Evolutionary conservation across 2,888 invertebrate species (phyloP), one percentile per base, ranked within the genome.

Genomic region (Ecdyonurus torrentis): DNA sequence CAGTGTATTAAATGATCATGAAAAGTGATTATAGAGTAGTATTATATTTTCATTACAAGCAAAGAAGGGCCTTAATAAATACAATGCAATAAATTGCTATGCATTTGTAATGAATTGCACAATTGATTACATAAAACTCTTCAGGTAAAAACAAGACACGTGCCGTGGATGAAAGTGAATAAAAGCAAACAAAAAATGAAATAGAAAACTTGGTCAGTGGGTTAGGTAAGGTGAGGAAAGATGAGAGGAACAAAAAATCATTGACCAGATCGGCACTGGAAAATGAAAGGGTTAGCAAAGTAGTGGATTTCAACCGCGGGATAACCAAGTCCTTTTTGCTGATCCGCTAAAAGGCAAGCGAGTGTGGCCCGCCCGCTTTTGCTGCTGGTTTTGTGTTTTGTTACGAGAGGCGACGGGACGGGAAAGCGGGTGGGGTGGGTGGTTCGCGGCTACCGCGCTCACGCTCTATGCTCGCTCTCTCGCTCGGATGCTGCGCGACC

Each of bases 401-500:
- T 37, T 37, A 37, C 37, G 7, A n/a, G 37, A 5, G 37, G 37
- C 37, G 37, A 37, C 37, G 37, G 37, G 37, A 10, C 7, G 37
- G 37, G 15, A 15, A 37, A 15, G 15, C 37, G 37, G 37, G 37
- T 15, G 37, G 37, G 37, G 15, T 10, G 37, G 37, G 7, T 37
- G 37, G 7, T 37, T 15, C 37, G 37, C 37, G 37, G 37, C 37
- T 37, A 37, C 37, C 37, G 37, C 37, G 37, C 37, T 37, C 37
- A 37, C 15, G 52, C 25, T 63, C 63, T 59, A 37, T 61, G n/a
- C 61, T 25, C 10, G 65, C 61, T 58, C 65, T 61, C 62, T 63
- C 53, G 61, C 64, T 65, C 62, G 67, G 67, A 66, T 70, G 70
- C 63, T 67, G 67, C 63, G n/a, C 37, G 37, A 37, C 37, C 37